Evolutionary conservation across 2,797 vertebrate species (phyloP), one percentile per base, ranked within the genome.

Genomic region (Percopsis omiscomaycus): DNA sequence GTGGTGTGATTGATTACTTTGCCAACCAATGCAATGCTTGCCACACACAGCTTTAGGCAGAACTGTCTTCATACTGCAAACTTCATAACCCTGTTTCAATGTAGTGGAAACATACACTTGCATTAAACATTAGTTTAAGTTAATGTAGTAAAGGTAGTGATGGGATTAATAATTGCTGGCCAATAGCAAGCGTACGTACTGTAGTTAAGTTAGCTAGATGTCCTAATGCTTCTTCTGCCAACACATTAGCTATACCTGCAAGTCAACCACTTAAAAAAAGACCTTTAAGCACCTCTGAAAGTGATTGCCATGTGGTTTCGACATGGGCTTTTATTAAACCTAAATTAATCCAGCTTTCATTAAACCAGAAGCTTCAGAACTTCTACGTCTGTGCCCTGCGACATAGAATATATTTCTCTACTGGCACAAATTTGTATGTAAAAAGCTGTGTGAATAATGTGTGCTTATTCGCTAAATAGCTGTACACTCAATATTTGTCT

Each of bases 1-100:
- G 84, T 82, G 85, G 75, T 78, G 79, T 91, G 90, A 92, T 85
- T 86, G 88, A 92, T 90, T 83, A 75, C 72, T 64, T 77, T 63
- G 76, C 84, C 73, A 72, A 64, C 70, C 79, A 69, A 64, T 82
- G 74, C 45, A 82, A 71, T 76, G 80, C 82, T 87, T 85, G 86
- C 84, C 52, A 58, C 68, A 74, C 64, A 59, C 60, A 73, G 47
- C 46, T 74, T 52, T 66, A 58, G 15, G 51, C 48, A 54, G 27
- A 30, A 55, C n/a, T 55, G 54, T 28, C 16, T 45, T 5, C 1
- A 59, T 12, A 42, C 37, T 42, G 37, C 37, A 42, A 42, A 5
- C 4, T 42, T 42, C 9, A 22, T 42, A 42, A 42, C 37, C 37
- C 37, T 42, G 37, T 42, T 42, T 42, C 37, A 42, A 5, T 42